Evolutionary conservation across 2,888 invertebrate genomes (phyloP).

Genomic region (Hemithea aestivaria): DNA sequence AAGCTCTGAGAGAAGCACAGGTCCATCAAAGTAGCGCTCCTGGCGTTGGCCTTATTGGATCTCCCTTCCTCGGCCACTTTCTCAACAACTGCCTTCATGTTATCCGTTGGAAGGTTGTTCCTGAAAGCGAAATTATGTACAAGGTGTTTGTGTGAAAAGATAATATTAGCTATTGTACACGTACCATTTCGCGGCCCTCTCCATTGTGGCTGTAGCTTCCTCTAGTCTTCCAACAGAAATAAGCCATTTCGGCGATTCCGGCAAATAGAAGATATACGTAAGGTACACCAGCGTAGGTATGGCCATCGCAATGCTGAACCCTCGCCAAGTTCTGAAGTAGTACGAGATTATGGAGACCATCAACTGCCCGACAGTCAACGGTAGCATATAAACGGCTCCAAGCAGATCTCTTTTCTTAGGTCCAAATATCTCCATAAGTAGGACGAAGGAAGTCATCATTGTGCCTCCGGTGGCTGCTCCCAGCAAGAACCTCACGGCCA

Average conservation of each 20-base stretch:
- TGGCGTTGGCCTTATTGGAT: conserved; percentile 21
- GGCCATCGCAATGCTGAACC: conserved; percentile 79
- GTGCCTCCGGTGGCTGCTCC: conserved; percentile 86
- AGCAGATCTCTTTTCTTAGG: too few species aligned
- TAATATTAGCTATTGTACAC: conserved; percentile 26
- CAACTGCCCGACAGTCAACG: conserved; percentile 81
- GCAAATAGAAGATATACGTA: conserved; percentile 81
- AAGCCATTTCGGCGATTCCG: conserved; percentile 88
- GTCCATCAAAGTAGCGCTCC: conserved; percentile 76
- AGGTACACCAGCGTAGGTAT: conserved; percentile 76
- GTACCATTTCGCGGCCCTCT: conserved; percentile 75
- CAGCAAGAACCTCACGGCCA: too few species aligned
- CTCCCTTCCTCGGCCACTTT: conserved; percentile 31
- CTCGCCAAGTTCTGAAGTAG: conserved; percentile 80
- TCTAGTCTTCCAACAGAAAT: conserved; percentile 82
- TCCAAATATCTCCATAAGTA: too few species aligned
- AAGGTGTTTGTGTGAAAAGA: too few species aligned
- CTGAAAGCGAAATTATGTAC: too few species aligned
- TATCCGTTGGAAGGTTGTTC: conserved; percentile 61
- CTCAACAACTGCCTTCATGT: conserved; percentile 37
- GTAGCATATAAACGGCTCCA: conserved; percentile 61
- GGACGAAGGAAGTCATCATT: conserved; percentile 84
- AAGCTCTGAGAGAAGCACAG: conserved; percentile 80
- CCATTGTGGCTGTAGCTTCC: conserved; percentile 77
- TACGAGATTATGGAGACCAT: conserved; percentile 79